Conservation (phyloP, 1,140 invertebrate species). For the Sinella curviseta region DNA sequence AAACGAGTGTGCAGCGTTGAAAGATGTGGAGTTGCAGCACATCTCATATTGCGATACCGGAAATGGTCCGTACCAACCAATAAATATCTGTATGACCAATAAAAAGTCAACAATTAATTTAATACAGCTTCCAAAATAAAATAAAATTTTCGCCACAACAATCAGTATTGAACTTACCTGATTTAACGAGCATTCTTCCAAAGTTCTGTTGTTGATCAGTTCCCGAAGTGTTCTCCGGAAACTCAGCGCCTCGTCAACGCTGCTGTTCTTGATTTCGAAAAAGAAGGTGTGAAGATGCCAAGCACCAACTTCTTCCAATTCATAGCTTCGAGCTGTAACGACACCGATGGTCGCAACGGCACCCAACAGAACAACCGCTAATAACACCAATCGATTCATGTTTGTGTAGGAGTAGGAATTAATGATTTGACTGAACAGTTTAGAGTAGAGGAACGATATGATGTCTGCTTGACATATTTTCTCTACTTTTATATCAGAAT, state of each 20-base stretch:
- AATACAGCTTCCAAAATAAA: not conserved
- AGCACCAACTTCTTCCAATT: not conserved
- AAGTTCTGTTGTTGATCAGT: conserved; percentile 34
- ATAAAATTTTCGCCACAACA: conserved; percentile 4
- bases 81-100: not conserved
- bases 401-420: too few relatives aligned
- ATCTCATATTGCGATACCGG: conserved; percentile 40
- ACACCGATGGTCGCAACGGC: not conserved
- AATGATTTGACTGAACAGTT: too few relatives aligned
- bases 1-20: conserved; percentile 36
- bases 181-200: conserved; percentile 36
- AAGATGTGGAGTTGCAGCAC: conserved; percentile 42
- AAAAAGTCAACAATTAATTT: not conserved
- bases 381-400: too few relatives aligned
- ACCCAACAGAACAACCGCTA: too few relatives aligned
- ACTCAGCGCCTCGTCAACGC: conserved; percentile 15
- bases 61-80: not conserved
- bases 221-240: conserved; percentile 20
- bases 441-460: too few relatives aligned
- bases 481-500: too few relatives aligned
- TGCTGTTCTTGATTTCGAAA: conserved; percentile 2
- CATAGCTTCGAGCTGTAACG: not conserved
- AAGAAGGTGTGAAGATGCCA: conserved; percentile 23
- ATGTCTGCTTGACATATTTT: too few relatives aligned
- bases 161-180: conserved; percentile 12